phyloP scores from a whole-genome alignment of 2,888 invertebrate genomes.

The Drosophila mayaguana region DNA sequence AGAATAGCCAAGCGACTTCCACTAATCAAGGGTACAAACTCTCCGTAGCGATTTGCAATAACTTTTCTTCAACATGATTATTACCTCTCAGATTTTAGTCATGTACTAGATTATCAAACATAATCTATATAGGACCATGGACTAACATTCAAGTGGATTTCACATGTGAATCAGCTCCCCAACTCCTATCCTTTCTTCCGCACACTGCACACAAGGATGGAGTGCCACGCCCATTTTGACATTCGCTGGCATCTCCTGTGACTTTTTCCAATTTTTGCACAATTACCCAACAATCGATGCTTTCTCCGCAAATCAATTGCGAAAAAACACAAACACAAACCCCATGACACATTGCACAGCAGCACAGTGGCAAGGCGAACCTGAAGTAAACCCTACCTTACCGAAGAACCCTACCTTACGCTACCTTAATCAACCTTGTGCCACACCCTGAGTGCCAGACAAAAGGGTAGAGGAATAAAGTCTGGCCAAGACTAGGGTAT shows the following conservation, averaged over 20 bases:
- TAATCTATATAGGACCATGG: not conserved
- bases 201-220: constrained; percentile 29
- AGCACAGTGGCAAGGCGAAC: constrained; percentile 37
- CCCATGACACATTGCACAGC: constrained; percentile 73
- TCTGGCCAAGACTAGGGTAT: constrained; percentile 41
- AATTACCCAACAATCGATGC: constrained; percentile 82
- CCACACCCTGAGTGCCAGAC: constrained; percentile 50
- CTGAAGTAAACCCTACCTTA: constrained; percentile 42
- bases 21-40: too few relatives aligned
- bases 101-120: not conserved
- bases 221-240: constrained; percentile 60
- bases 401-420: constrained; percentile 37
- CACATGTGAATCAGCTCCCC: constrained; percentile 23
- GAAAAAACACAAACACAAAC: constrained; percentile 83
- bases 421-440: constrained; percentile 44
- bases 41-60: too few relatives aligned
- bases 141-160: constrained; percentile 14
- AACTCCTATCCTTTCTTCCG: not conserved
- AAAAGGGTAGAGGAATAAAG: constrained; percentile 56
- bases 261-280: constrained; percentile 82
- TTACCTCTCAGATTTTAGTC: too few relatives aligned
- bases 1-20: not conserved
- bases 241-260: constrained; percentile 63
- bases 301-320: constrained; percentile 84
- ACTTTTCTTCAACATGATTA: not conserved